A percentile compares a stretch with the other conserved stretches of the same genome.
Conservation (phyloP, 2,888 invertebrate species). For the Andrena camellia region DNA sequence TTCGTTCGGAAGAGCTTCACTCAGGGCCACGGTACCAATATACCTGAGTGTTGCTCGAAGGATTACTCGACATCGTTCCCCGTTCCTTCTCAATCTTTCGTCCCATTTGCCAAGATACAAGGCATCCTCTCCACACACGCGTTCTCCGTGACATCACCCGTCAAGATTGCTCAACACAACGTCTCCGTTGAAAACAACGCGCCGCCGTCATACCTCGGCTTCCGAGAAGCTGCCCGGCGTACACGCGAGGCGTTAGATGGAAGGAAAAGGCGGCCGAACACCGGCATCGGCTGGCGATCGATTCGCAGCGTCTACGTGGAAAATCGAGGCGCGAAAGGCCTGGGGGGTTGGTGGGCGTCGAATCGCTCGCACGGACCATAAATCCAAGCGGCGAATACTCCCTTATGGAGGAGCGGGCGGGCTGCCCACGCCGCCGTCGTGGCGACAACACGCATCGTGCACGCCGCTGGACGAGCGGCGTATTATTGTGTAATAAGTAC, state of each 20-base stretch:
- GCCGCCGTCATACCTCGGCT: not conserved
- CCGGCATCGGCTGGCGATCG: not conserved
- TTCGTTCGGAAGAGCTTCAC: not conserved
- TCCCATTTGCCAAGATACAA: too few species aligned
- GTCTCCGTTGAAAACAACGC: too few species aligned
- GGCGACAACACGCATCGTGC: slow-evolving; percentile 47
- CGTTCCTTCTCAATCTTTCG: not conserved
- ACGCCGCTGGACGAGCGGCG: slow-evolving; percentile 27
- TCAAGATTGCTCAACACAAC: slow-evolving; percentile 11
- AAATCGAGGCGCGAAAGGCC: slow-evolving; percentile 42
- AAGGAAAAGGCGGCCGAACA: not conserved
- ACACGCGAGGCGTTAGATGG: not conserved
- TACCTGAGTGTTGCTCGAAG: not conserved
- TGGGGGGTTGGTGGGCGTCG: slow-evolving; percentile 39
- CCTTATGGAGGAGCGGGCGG: slow-evolving; percentile 42
- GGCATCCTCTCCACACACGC: too few species aligned
- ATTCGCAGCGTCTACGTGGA: slow-evolving; percentile 23
- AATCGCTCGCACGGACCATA: slow-evolving; percentile 45
- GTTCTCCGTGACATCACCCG: not conserved
- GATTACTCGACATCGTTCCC: not conserved
- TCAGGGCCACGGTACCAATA: not conserved
- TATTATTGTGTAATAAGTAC: slow-evolving; percentile 68
- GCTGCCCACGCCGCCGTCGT: slow-evolving; percentile 37
- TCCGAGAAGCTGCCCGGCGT: not conserved
- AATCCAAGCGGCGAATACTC: slow-evolving; percentile 51